A percentile compares a stretch with the other conserved stretches of the same genome.
Conservation (phyloP, 2,888 invertebrate species). For the Caradrina kadenii region DNA sequence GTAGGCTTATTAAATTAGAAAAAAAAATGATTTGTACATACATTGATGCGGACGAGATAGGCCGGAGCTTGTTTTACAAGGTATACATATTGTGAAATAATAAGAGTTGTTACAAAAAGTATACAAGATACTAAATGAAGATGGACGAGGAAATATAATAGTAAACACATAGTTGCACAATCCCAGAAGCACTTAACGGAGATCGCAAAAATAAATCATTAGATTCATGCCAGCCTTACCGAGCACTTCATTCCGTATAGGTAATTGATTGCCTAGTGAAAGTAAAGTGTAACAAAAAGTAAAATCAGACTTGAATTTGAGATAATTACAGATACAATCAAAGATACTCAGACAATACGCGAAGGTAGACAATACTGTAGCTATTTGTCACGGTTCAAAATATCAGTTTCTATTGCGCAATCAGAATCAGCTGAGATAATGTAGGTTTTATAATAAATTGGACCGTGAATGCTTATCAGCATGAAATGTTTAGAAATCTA, state of each 20-base stretch:
- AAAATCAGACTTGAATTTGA: conserved; percentile 60
- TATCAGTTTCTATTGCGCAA: conserved; percentile 39
- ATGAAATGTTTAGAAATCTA: conserved; percentile 43
- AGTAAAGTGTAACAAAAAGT: conserved; percentile 60
- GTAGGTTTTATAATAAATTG: conserved; percentile 29
- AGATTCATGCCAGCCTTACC: conserved; percentile 48
- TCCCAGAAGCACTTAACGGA: conserved; percentile 29
- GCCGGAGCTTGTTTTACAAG: background rate
- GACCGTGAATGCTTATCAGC: conserved; percentile 34
- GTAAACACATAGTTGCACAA: conserved; percentile 24
- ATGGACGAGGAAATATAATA: background rate
- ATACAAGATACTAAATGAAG: background rate
- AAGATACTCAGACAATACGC: conserved; percentile 51
- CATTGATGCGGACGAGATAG: too few species aligned
- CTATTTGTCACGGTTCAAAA: conserved; percentile 49
- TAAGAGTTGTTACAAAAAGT: background rate
- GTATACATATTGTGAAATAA: background rate
- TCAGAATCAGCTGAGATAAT: conserved; percentile 41
- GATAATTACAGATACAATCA: conserved; percentile 62
- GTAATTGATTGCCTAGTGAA: conserved; percentile 71
- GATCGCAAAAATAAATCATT: conserved; percentile 51
- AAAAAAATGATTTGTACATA: too few species aligned
- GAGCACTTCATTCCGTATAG: conserved; percentile 62
- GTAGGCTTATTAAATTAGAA: too few species aligned
- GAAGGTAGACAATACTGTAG: conserved; percentile 52